Evolutionary conservation across 1,140 invertebrate genomes (phyloP).

Genomic region (Pristionchus pacificus): DNA sequence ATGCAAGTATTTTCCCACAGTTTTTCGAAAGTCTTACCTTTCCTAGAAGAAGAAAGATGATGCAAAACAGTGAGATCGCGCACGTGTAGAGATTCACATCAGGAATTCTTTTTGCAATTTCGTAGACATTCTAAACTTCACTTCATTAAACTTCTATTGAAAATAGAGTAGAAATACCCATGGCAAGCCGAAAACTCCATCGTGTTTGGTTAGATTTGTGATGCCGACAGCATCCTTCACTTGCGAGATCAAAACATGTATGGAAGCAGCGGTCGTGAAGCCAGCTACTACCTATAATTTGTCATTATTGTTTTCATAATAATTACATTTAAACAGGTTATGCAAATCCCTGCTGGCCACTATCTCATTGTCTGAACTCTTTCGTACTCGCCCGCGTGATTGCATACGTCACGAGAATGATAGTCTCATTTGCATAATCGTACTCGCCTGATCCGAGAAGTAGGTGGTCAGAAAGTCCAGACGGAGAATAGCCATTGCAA

Average conservation of each 20-base stretch:
- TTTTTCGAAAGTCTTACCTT: slow-evolving; percentile 26
- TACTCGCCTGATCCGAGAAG: slow-evolving; percentile 43
- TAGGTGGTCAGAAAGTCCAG: slow-evolving; percentile 54
- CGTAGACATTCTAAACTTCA: slow-evolving; percentile 28
- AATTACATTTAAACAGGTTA: too few species aligned
- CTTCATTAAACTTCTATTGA: too few species aligned
- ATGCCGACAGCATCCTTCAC: slow-evolving; percentile 51
- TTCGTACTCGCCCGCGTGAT: too few species aligned
- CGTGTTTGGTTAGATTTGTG: slow-evolving; percentile 15
- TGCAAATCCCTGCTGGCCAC: too few species aligned
- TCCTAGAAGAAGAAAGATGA: slow-evolving; percentile 45
- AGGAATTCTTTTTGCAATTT: slow-evolving; percentile 11
- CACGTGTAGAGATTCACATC: slow-evolving; percentile 35
- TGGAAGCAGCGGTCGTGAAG: slow-evolving; percentile 50
- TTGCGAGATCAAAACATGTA: slow-evolving; percentile 52
- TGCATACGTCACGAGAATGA: too few species aligned
- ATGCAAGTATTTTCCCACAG: neutral
- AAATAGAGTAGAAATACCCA: too few species aligned
- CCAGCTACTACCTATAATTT: slow-evolving; percentile 35
- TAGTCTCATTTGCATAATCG: slow-evolving; percentile 15
- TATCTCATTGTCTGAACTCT: too few species aligned
- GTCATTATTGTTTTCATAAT: too few species aligned
- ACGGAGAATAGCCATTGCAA: slow-evolving; percentile 51
- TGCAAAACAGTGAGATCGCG: slow-evolving; percentile 33
- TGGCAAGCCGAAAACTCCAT: too few species aligned